Base-by-base conservation (phyloP, 2,888 invertebrate genomes). In the Hypercompe scribonia region DNA sequence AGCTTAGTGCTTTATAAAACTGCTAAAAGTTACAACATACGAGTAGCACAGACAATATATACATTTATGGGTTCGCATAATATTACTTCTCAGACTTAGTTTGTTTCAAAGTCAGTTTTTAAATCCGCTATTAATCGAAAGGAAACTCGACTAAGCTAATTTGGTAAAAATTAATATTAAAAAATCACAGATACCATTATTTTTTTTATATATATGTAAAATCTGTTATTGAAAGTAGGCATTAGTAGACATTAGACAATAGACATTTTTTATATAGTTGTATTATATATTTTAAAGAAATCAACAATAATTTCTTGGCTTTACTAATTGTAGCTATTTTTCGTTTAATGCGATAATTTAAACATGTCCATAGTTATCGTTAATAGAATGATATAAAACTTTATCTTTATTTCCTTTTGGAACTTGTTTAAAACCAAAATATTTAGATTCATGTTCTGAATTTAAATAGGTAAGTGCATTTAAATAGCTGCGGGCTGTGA, bases 361-460 rank as follows among this genome's bases (percentile, higher is more conserved):
- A 46, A 33, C 18, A 36, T n/a, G n/a, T 34, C n/a, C n/a, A 15
- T 4, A 31, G 4, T 8, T 13, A 58, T 15, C 58, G 31, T 28
- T 61, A 31, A 31, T 61, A 7, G 7, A 65, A 54, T 28, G 65
- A 68, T 18, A 65, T 64, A 68, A 46, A 65, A 58, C 42, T 28
- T 73, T 74, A 68, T 74, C 68, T 71, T 28, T 36, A 79, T 58
- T 77, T 80, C 76, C 78, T 81, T 84, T 81, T 68, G 69, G 75
- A 82, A 82, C 88, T 68, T 31, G n/a, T 70, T 85, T 78, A 84
- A 88, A 89, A 86, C 81, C 76, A 79, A 80, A 87, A 89, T 86
- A 85, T 88, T 86, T 90, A 86, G 88, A 86, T 86, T 68, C 89
- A 88, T 90, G 92, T 87, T 87, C 85, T 84, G 92, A 92, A 94